phyloP scores from a whole-genome alignment of 2,113 vertebrate species.

The Sminthopsis crassicaudata region DNA sequence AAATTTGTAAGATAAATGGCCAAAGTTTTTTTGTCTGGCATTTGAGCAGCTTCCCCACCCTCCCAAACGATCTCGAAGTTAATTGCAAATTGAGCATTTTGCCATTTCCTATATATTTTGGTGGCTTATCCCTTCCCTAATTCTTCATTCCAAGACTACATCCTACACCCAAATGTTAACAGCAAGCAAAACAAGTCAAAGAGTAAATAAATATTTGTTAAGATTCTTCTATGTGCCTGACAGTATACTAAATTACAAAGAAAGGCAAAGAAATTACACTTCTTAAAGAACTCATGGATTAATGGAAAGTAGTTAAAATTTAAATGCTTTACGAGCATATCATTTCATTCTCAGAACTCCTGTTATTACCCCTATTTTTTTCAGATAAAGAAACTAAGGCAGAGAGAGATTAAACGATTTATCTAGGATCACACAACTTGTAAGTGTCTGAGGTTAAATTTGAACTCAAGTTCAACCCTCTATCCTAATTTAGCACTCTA shows the following conservation, averaged over 20 bases:
- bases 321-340: neutral
- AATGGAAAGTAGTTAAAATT: neutral
- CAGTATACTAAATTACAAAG: neutral
- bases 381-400: neutral
- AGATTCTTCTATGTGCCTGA: neutral
- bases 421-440: neutral
- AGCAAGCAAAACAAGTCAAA: neutral
- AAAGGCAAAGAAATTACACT: neutral
- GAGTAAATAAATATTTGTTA: neutral
- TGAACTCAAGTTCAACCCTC: neutral
- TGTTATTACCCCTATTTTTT: neutral
- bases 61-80: neutral
- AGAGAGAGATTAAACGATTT: neutral
- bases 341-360: neutral
- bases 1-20: neutral
- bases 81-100: neutral
- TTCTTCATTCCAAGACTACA: neutral
- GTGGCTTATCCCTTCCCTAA: neutral
- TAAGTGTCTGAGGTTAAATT: neutral
- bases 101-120: neutral
- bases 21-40: neutral
- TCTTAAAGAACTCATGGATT: neutral
- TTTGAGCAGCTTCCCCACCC: neutral
- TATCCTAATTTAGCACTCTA: neutral
- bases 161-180: neutral